These are phyloP conservation scores for Sisor rabdophorus DNA, from an alignment of 2,113 vertebrate species.

Conservation along the genomic window DNA sequence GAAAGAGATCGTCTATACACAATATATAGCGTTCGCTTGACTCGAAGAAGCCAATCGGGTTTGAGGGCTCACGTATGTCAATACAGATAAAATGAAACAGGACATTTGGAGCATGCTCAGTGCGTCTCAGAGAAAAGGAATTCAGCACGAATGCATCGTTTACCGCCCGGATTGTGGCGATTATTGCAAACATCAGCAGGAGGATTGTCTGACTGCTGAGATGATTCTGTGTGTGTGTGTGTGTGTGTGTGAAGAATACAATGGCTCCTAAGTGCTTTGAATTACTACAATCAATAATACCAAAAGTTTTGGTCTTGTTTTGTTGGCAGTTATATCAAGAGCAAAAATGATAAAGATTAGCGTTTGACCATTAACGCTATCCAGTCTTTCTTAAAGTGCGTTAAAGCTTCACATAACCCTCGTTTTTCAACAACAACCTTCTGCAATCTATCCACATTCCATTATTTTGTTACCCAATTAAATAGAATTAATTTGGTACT, in stretches of 20 bases:
- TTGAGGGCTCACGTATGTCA: neutral
- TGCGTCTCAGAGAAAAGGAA: neutral
- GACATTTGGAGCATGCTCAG: neutral
- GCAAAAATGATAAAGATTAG: no score
- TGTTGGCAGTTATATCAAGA: neutral
- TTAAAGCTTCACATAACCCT: neutral
- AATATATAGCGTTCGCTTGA: conserved; percentile 20
- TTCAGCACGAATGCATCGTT: neutral
- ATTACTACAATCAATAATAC: neutral
- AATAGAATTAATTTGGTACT: neutral
- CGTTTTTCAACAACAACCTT: no score
- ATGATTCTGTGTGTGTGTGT: conserved; percentile 2
- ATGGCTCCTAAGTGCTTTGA: neutral
- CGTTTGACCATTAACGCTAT: neutral
- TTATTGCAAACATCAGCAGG: neutral
- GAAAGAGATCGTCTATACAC: conserved; percentile 16
- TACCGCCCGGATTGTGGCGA: neutral
- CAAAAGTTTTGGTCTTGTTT: neutral
- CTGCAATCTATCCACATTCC: neutral
- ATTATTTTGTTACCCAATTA: no score
- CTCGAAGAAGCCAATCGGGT: neutral
- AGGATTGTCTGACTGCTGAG: neutral
- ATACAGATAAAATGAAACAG: neutral
- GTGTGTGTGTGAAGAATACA: neutral
- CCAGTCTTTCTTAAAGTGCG: neutral